Percentiles rank a stretch among this genome's conserved stretches.
These are phyloP conservation scores for Leptarthrus brevirostris DNA, from an alignment of 2,888 invertebrate species.

Conservation along the genomic window DNA sequence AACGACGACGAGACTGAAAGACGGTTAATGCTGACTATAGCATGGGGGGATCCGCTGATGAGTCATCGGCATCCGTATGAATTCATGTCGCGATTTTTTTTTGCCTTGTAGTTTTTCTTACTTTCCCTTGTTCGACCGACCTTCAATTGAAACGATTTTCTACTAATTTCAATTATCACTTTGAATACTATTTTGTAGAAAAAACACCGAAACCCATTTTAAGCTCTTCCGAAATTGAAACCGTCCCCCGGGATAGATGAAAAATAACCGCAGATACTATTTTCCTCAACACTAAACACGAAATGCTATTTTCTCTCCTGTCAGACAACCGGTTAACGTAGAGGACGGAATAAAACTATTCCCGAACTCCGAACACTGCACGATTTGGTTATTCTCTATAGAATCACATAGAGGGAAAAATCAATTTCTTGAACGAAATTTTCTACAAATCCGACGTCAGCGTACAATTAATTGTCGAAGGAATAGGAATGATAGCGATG, in stretches of 20 bases:
- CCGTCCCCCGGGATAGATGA: neutral
- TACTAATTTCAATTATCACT: neutral
- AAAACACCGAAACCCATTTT: neutral
- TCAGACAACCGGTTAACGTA: neutral
- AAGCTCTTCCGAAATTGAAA: neutral
- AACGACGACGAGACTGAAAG: neutral
- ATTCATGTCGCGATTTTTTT: constrained; percentile 9
- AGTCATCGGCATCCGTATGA: constrained; percentile 20
- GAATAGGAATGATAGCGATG: neutral
- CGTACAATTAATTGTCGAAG: constrained; percentile 6
- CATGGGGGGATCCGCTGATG: neutral
- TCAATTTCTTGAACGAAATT: constrained; percentile 20
- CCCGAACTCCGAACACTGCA: constrained; percentile 22
- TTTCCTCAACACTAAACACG: constrained; percentile 1
- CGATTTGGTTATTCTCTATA: neutral
- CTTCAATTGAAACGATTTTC: constrained; percentile 18
- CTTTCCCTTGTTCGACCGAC: constrained; percentile 8
- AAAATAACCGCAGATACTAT: constrained; percentile 5
- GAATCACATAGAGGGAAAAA: constrained; percentile 1
- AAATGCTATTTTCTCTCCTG: neutral
- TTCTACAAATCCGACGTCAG: constrained; percentile 21
- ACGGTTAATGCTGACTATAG: too few relatives aligned
- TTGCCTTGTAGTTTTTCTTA: constrained; percentile 11
- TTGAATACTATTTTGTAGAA: too few relatives aligned
- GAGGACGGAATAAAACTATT: constrained; percentile 27